Percentiles rank a stretch among this genome's conserved stretches.
phyloP scores from a whole-genome alignment of 2,113 vertebrate genomes.

The Agapornis roseicollis region DNA sequence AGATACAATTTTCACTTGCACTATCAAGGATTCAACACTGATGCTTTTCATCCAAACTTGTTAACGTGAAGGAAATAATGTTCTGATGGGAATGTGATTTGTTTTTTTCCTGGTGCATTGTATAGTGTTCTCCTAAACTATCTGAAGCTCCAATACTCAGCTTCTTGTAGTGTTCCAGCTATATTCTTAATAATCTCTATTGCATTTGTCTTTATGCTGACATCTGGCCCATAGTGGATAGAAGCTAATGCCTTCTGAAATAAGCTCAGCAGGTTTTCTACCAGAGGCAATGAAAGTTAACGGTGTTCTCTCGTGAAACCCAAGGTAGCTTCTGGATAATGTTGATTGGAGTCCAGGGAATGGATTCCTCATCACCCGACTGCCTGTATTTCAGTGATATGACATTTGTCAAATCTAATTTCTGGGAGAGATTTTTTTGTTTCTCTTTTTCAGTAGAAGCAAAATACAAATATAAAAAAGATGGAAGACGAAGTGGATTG shows the following conservation, averaged over 20 bases:
- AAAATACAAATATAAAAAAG: not conserved
- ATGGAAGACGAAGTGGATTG: not conserved
- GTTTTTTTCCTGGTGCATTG: not conserved
- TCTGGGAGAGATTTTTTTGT: not conserved
- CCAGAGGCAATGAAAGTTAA: not conserved
- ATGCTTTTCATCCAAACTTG: fast-evolving
- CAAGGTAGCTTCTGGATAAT: not conserved
- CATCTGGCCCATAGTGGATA: not conserved
- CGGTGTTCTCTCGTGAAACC: not conserved
- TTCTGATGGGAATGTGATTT: not conserved
- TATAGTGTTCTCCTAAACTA: not conserved
- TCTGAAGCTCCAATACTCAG: fast-evolving
- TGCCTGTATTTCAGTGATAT: not conserved
- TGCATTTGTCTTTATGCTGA: not conserved
- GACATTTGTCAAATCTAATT: not conserved
- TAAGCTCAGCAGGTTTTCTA: not conserved
- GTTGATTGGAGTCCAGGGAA: not conserved
- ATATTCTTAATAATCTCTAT: not conserved
- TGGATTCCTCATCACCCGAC: not conserved
- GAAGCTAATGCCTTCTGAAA: not conserved
- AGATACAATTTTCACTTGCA: not conserved
- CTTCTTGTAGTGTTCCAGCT: not conserved
- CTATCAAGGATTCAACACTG: not conserved
- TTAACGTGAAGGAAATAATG: not conserved
- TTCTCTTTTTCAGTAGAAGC: not conserved